phyloP scores from a whole-genome alignment of 2,888 invertebrate species.

The Rhorus exstirpatorius region DNA sequence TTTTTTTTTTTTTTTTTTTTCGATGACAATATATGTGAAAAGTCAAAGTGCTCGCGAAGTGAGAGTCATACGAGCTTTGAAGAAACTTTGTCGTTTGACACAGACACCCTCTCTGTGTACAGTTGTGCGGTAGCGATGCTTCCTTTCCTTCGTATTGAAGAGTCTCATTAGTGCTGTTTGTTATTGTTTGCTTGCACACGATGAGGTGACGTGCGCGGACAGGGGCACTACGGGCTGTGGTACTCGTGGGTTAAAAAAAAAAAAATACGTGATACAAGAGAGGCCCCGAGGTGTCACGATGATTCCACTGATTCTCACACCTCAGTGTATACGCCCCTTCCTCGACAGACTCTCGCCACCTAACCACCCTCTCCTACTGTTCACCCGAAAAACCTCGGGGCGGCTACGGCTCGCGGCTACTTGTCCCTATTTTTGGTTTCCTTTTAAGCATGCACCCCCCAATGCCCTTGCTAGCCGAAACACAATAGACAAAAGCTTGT shows the following conservation, averaged over 20 bases:
- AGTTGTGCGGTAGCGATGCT: conserved; percentile 59
- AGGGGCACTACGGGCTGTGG: conserved; percentile 46
- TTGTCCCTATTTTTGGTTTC: conserved; percentile 86
- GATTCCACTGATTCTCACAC: conserved; percentile 85
- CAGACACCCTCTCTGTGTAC: conserved; percentile 42
- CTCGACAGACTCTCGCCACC: conserved; percentile 69
- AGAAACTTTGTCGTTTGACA: conserved; percentile 59
- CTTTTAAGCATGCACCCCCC: conserved; percentile 84
- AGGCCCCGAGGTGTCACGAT: conserved; percentile 85
- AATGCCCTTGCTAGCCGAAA: conserved; percentile 27
- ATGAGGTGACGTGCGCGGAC: conserved; percentile 69
- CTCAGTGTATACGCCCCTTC: conserved; percentile 69
- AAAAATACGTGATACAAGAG: conserved; percentile 83
- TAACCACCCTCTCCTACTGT: conserved; percentile 55
- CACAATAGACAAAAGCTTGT: conserved; percentile 85
- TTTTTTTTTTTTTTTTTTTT: conserved; percentile 43
- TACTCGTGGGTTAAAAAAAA: conserved; percentile 78
- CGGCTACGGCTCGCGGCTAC: conserved; percentile 78
- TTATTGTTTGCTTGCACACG: conserved; percentile 85
- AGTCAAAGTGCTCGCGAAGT: conserved; percentile 63
- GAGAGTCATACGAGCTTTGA: conserved; percentile 60
- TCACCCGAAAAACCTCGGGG: conserved; percentile 66
- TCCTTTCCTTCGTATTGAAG: conserved; percentile 81
- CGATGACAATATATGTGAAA: conserved; percentile 60
- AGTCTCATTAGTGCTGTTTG: conserved; percentile 86